A percentile compares a stretch with the other conserved stretches of the same genome.
These are phyloP conservation scores for Sceloporus tristichus DNA, from an alignment of 2,113 vertebrate genomes.

Conservation along the genomic window DNA sequence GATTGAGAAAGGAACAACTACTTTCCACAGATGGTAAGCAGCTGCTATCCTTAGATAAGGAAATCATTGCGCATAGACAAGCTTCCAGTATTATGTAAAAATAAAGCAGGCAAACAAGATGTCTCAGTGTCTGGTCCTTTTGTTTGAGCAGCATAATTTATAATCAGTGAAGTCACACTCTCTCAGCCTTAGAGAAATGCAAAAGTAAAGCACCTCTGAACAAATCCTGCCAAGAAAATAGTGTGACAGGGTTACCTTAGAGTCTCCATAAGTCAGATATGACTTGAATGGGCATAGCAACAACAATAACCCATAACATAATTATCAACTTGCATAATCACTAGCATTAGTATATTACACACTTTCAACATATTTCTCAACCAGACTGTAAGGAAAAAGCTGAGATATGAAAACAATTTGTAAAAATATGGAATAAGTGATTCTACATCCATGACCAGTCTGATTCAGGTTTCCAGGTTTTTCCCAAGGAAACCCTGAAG, in stretches of 20 bases:
- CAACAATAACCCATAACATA: slow-evolving; percentile 59
- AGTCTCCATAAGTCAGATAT: too few species aligned
- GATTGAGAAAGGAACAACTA: slow-evolving; percentile 81
- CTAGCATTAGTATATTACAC: slow-evolving; percentile 37
- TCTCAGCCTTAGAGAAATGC: too few species aligned
- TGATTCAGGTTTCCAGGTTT: neutral
- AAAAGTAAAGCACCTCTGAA: too few species aligned
- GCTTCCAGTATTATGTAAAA: slow-evolving; percentile 72
- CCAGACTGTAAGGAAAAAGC: slow-evolving; percentile 48
- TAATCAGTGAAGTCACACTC: slow-evolving; percentile 52
- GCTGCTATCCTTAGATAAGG: slow-evolving; percentile 84
- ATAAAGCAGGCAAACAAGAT: slow-evolving; percentile 66
- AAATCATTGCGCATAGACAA: slow-evolving; percentile 74
- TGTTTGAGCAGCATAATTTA: slow-evolving; percentile 75
- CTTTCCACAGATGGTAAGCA: slow-evolving; percentile 79
- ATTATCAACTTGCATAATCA: slow-evolving; percentile 63
- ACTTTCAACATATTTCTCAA: slow-evolving; percentile 49
- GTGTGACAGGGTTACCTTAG: too few species aligned
- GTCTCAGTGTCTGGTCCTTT: slow-evolving; percentile 54
- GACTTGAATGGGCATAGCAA: too few species aligned
- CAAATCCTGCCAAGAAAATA: too few species aligned
- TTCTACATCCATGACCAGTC: slow-evolving; percentile 39
- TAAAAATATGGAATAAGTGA: neutral
- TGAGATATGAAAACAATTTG: slow-evolving; percentile 44
- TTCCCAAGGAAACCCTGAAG: neutral